Conservation (phyloP, 2,888 invertebrate genomes). For the Mesorhabditis spiculigera region DNA sequence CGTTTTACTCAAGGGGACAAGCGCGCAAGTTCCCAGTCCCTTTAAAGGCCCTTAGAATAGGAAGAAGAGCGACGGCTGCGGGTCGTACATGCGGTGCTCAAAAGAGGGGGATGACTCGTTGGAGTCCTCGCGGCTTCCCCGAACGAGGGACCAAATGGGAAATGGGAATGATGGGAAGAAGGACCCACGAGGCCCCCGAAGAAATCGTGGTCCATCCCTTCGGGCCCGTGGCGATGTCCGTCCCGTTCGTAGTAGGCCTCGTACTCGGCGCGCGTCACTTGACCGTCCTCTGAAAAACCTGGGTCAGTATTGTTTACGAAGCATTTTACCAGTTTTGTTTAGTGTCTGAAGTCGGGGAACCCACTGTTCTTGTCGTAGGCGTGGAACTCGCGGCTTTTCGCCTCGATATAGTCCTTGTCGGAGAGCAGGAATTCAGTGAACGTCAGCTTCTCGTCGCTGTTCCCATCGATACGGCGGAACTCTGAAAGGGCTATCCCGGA, state of each 20-base stretch:
- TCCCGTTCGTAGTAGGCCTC: slow-evolving; percentile 37
- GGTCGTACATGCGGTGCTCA: background rate
- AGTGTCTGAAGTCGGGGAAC: background rate
- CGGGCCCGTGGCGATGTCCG: background rate
- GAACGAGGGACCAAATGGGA: background rate
- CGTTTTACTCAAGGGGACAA: no score
- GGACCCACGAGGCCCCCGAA: background rate
- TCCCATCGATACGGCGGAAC: slow-evolving; percentile 47
- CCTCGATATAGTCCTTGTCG: slow-evolving; percentile 49
- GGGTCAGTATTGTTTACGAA: background rate
- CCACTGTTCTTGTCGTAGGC: slow-evolving; percentile 28
- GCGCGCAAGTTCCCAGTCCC: background rate
- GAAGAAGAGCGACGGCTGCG: slow-evolving; percentile 5
- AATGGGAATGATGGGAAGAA: background rate
- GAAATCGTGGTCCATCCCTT: background rate
- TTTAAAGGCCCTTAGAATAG: background rate
- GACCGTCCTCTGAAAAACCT: slow-evolving; percentile 34
- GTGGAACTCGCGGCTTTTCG: slow-evolving; percentile 26
- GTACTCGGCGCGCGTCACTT: slow-evolving; percentile 45
- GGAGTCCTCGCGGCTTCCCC: no score
- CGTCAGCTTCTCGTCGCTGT: slow-evolving; percentile 44
- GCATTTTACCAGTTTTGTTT: background rate
- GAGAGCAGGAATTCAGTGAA: slow-evolving; percentile 52
- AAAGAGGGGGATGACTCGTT: background rate
- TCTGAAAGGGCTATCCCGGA: slow-evolving; percentile 25